phyloP scores from a whole-genome alignment of 2,797 vertebrate genomes.

The Notoglanidium macrostoma region DNA sequence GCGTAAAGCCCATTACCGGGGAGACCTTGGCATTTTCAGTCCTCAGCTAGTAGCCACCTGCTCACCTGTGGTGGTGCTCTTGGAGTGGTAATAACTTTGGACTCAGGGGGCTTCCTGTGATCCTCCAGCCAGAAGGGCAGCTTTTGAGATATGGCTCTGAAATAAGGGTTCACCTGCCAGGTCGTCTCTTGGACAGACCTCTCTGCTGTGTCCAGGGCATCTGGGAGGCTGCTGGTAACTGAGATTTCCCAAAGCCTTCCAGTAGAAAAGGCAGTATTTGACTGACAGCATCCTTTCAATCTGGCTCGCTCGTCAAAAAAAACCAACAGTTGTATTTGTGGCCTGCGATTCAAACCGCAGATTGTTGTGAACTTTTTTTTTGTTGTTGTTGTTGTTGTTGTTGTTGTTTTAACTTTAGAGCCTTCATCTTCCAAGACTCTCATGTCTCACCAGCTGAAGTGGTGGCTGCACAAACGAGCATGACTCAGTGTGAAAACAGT shows the following conservation, averaged over 20 bases:
- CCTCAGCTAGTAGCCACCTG: conserved; percentile 49
- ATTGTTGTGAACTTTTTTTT: conserved; percentile 45
- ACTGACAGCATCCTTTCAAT: conserved; percentile 54
- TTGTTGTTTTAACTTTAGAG: conserved; percentile 37
- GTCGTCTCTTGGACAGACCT: conserved; percentile 47
- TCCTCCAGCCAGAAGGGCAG: conserved; percentile 54
- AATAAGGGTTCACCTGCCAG: conserved; percentile 57
- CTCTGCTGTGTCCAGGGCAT: conserved; percentile 45
- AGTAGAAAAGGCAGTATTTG: conserved; percentile 44
- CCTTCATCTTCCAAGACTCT: conserved; percentile 38
- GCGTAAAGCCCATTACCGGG: conserved; percentile 49
- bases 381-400: conserved; percentile 39
- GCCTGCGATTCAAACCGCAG: conserved; percentile 39
- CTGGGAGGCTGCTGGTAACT: conserved; percentile 48
- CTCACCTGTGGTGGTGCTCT: conserved; percentile 59
- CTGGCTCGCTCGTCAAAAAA: conserved; percentile 20
- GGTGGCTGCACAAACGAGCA: conserved; percentile 45
- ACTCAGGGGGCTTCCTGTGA: conserved; percentile 61
- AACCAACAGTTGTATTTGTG: conserved; percentile 49
- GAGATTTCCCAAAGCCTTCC: conserved; percentile 52
- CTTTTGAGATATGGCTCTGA: conserved; percentile 53
- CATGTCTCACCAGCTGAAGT: conserved; percentile 47
- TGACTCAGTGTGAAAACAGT: conserved; percentile 51
- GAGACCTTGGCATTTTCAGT: conserved; percentile 59
- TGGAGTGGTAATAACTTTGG: conserved; percentile 63